These are phyloP conservation scores for Caenorhabditis virilis DNA, from an alignment of 2,888 invertebrate species.

Conservation along the genomic window DNA sequence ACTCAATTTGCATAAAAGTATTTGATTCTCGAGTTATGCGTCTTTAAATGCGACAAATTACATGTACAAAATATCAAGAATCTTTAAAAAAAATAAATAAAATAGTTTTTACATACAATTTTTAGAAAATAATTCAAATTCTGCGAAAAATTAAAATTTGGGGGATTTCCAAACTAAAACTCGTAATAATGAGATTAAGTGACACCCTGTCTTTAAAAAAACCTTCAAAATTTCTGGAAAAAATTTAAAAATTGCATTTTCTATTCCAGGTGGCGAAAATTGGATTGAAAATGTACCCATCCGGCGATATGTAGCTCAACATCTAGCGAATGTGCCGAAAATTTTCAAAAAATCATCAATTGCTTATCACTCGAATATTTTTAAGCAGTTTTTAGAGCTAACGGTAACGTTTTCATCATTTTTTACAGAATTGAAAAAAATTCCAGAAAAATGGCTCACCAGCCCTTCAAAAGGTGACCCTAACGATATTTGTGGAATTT, in stretches of 20 bases:
- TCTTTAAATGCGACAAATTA: too few relatives aligned
- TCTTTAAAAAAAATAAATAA: too few relatives aligned
- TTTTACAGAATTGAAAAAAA: not conserved
- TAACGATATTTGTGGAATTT: constrained; percentile 12
- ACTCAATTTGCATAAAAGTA: too few relatives aligned
- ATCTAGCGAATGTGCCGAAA: constrained; percentile 26
- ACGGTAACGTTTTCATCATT: constrained; percentile 4
- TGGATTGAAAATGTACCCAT: constrained; percentile 36
- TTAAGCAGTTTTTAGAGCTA: constrained; percentile 20
- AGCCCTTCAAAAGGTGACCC: not conserved
- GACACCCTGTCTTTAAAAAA: too few relatives aligned
- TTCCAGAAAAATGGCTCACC: not conserved
- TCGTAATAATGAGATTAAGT: too few relatives aligned
- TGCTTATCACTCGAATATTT: constrained; percentile 23
- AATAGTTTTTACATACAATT: too few relatives aligned
- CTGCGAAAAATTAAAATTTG: too few relatives aligned
- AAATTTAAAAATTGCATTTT: constrained; percentile 1
- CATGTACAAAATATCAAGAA: too few relatives aligned
- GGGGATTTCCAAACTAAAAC: too few relatives aligned
- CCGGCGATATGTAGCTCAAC: constrained; percentile 17
- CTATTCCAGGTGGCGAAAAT: constrained; percentile 15
- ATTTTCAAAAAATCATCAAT: constrained; percentile 8
- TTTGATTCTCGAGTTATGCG: too few relatives aligned
- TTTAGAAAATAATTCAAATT: too few relatives aligned
- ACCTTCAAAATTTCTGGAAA: constrained; percentile 1